These are phyloP conservation scores for Achatina immaculata DNA, from an alignment of 1,140 invertebrate genomes.

Conservation along the genomic window DNA sequence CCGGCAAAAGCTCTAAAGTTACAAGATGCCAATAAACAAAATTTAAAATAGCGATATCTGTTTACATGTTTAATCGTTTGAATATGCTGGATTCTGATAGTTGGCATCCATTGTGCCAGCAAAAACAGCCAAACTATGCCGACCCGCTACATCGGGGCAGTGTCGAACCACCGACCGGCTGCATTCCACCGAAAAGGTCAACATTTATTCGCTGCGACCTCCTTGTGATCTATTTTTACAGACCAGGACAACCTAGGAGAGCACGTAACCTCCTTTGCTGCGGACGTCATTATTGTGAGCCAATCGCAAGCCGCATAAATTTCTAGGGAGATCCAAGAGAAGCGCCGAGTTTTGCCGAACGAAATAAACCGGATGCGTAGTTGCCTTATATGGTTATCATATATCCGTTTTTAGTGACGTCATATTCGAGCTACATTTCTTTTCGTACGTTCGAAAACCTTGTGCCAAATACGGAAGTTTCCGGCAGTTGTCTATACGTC, in stretches of 20 bases:
- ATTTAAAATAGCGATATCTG: too few species aligned
- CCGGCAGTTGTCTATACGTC: conserved; percentile 45
- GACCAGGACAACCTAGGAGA: not conserved
- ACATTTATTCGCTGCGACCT: conserved; percentile 24
- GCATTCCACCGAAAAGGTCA: not conserved
- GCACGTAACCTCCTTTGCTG: not conserved
- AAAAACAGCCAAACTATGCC: too few species aligned
- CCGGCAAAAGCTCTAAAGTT: too few species aligned
- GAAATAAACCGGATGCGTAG: conserved; percentile 18
- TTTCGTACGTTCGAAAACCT: conserved; percentile 44
- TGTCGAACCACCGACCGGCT: not conserved
- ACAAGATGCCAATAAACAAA: too few species aligned
- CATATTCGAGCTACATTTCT: conserved; percentile 40
- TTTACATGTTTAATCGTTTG: too few species aligned
- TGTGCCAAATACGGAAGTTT: conserved; percentile 63
- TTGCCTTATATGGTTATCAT: conserved; percentile 51
- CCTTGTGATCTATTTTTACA: not conserved
- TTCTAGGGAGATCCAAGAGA: conserved; percentile 23
- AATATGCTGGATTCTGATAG: too few species aligned
- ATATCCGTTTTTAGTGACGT: conserved; percentile 52
- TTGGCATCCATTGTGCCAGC: too few species aligned
- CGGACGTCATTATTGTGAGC: too few species aligned
- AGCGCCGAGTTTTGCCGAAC: conserved; percentile 29
- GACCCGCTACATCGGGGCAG: not conserved
- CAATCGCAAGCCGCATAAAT: not conserved